These are phyloP conservation scores for Eleginops maclovinus DNA, from an alignment of 2,113 vertebrate genomes.

Conservation along the genomic window DNA sequence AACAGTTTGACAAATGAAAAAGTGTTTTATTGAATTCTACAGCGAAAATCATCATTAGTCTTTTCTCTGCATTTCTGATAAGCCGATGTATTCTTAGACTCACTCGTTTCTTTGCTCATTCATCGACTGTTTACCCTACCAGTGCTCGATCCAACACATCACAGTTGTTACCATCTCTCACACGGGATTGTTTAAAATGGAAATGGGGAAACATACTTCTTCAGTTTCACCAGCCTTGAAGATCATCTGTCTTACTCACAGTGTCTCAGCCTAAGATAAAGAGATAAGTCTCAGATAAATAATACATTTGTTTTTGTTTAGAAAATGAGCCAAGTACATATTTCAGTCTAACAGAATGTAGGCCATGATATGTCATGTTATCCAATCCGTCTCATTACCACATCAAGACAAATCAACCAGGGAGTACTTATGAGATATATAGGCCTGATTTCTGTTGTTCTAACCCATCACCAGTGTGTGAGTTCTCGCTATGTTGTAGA, in stretches of 20 bases:
- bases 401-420: constrained; percentile 40
- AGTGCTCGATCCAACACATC: constrained; percentile 16
- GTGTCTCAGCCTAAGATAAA: constrained; percentile 34
- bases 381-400: constrained; percentile 24
- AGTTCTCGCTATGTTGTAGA: constrained; percentile 13
- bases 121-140: neutral
- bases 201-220: constrained; percentile 12
- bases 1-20: constrained; percentile 15
- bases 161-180: constrained; percentile 17
- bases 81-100: constrained; percentile 9
- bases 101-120: neutral
- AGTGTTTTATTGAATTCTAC: neutral
- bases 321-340: neutral
- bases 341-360: constrained; percentile 9
- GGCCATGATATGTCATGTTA: constrained; percentile 20
- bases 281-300: constrained; percentile 29
- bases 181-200: constrained; percentile 20
- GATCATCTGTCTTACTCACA: constrained; percentile 19
- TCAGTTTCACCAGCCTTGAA: constrained; percentile 1
- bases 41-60: neutral
- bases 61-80: neutral
- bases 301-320: constrained; percentile 27
- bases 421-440: constrained; percentile 18
- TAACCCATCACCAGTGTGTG: constrained; percentile 20
- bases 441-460: constrained; percentile 32